Evolutionary conservation across 2,888 invertebrate species (phyloP), one percentile per base, ranked within the genome.

Genomic region (Rugalucina vietnamica): DNA sequence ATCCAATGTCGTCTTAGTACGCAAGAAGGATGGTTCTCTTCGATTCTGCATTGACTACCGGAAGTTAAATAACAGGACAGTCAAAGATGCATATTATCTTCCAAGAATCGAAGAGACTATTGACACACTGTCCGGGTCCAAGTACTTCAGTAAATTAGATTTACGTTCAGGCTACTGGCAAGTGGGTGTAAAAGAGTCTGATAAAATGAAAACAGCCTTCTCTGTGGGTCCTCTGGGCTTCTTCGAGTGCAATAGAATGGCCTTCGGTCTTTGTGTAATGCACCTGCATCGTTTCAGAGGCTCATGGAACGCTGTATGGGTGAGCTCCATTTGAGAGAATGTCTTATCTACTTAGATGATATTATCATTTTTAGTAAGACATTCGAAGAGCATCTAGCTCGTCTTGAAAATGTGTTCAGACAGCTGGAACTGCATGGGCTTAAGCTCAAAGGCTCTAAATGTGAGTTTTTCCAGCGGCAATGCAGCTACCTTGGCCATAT

Each of bases 151-250:
- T 3, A 65, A 65, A 34, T 85, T 50, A 74, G 80, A 85, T 57
- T 50, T 82, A 71, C 76, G 79, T 34, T 74, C 76, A 57, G 81
- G 85, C 14, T 87, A 87, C 57, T 85, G 85, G 87, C 83, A 85
- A 72, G 70, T 78, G 14, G 76, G 78, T 57, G 83, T 85, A 79
- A 43, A 50, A 8, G 80, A 75, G 14, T 39, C 73, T 2, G 32
- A 69, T 76, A 84, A 79, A 76, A 57, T 43, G 1, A 79, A 75
- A 60, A 82, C 84, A 36, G 79, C 76, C n/a, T 87, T 87, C 32
- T 79, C 70, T 10, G 65, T 65, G 27, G 54, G 76, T 36, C 84
- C 82, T 69, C 29, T 79, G 18, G 82, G 81, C 5, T 34, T 79
- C 18, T 84, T 60, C 32, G 82, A 84, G 36, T 87, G 81, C n/a